These are phyloP conservation scores for Plotosus lineatus DNA, from an alignment of 2,113 vertebrate species.

Conservation along the genomic window DNA sequence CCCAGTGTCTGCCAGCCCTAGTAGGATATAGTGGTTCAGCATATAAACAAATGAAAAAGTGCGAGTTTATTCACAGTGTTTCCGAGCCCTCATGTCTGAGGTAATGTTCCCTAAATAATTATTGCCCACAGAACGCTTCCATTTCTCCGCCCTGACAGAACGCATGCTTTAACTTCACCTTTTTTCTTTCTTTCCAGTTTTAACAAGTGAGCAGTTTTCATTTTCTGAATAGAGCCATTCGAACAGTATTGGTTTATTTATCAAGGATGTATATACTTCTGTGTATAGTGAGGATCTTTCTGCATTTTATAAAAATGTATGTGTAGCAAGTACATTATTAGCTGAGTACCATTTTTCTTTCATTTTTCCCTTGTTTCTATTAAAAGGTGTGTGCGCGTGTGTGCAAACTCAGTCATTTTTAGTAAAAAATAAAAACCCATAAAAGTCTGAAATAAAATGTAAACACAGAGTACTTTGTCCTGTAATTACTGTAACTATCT, in stretches of 20 bases:
- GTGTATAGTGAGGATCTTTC: slow-evolving; percentile 84
- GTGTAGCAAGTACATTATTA: slow-evolving; percentile 66
- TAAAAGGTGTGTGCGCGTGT: slow-evolving; percentile 49
- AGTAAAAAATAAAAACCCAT: not conserved
- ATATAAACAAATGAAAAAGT: no score
- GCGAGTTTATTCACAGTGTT: no score
- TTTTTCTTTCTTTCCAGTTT: slow-evolving; percentile 21
- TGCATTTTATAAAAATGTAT: slow-evolving; percentile 78
- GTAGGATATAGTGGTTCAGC: no score
- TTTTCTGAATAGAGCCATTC: slow-evolving; percentile 33
- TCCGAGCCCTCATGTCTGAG: not conserved
- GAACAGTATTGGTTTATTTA: slow-evolving; percentile 92
- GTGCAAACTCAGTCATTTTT: not conserved
- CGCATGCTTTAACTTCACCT: slow-evolving; percentile 26
- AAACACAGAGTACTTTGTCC: not conserved
- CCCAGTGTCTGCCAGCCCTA: no score
- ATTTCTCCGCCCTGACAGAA: not conserved
- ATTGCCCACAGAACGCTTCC: not conserved
- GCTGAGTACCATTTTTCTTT: slow-evolving; percentile 66
- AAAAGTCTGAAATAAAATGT: not conserved
- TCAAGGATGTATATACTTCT: slow-evolving; percentile 92
- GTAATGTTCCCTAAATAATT: not conserved
- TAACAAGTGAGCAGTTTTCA: slow-evolving; percentile 28
- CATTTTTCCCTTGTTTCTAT: slow-evolving; percentile 56
- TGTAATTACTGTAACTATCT: not conserved